A percentile compares a stretch with the other conserved stretches of the same genome.
Evolutionary conservation across 1,140 invertebrate species (phyloP).

Genomic region (Drosophila orosa): DNA sequence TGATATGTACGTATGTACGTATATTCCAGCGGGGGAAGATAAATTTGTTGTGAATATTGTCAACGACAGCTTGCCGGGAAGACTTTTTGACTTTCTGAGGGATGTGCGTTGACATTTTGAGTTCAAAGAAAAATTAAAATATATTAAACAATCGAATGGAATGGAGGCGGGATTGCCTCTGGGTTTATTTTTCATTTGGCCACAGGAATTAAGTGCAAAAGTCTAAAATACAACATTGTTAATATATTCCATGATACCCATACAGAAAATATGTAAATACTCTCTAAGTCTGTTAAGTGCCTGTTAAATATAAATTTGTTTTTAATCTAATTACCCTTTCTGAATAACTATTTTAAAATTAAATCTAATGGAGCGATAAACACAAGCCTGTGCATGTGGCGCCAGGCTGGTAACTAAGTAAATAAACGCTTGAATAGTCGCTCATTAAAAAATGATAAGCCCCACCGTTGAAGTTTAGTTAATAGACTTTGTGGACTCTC

Average conservation of each 20-base stretch:
- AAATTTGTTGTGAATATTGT: conserved; percentile 33
- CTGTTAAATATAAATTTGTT: not conserved
- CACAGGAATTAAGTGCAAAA: not conserved
- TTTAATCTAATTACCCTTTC: not conserved
- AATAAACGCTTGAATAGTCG: conserved; percentile 13
- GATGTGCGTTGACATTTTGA: conserved; percentile 23
- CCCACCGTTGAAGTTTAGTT: conserved; percentile 7
- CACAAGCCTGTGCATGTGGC: not conserved
- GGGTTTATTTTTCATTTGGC: not conserved
- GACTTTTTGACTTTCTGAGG: conserved; percentile 20
- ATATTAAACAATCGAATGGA: conserved; percentile 3
- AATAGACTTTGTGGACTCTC: conserved; percentile 27
- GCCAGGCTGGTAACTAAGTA: conserved; percentile 1
- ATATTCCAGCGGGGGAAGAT: conserved; percentile 32
- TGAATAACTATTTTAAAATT: not conserved
- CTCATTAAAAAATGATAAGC: conserved; percentile 9
- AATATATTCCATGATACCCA: too few species aligned
- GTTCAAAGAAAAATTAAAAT: conserved; percentile 15
- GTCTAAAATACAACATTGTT: too few species aligned
- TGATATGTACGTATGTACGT: conserved; percentile 5
- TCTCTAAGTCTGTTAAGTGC: too few species aligned
- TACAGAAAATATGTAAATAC: too few species aligned
- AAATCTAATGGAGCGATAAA: conserved; percentile 6
- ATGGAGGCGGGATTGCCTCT: not conserved
- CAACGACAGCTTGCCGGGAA: conserved; percentile 30